Conservation (phyloP, 2,113 vertebrate genomes). For the Plotosus lineatus region DNA sequence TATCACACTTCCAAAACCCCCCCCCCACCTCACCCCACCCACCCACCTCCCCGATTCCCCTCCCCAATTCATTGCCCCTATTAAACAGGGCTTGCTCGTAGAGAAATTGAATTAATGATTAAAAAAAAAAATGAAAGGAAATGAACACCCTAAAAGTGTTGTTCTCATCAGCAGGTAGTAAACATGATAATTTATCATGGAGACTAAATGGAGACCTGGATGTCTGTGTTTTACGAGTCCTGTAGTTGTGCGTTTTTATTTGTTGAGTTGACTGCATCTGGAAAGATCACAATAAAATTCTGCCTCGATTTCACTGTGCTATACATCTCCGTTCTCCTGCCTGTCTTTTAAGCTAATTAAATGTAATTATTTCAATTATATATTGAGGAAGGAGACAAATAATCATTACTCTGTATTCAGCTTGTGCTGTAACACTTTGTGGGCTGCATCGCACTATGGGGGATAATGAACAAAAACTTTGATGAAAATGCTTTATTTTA, state of each 20-base stretch:
- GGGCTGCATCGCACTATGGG: constrained; percentile 21
- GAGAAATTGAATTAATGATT: constrained; percentile 32
- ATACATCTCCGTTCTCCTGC: constrained; percentile 34
- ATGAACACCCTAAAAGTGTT: constrained; percentile 14
- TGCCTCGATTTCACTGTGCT: background rate
- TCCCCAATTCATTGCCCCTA: constrained; percentile 21
- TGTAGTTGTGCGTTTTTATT: constrained; percentile 36
- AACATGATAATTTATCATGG: constrained; percentile 38
- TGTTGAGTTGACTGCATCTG: constrained; percentile 25
- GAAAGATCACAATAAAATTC: constrained; percentile 34
- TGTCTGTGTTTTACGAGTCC: constrained; percentile 47
- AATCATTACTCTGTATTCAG: constrained; percentile 47
- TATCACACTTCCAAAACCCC: background rate
- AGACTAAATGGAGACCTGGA: constrained; percentile 44
- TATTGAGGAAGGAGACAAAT: constrained; percentile 49
- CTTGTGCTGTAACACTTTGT: constrained; percentile 31
- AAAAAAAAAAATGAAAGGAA: constrained; percentile 9
- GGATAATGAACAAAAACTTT: constrained; percentile 39
- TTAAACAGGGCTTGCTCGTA: constrained; percentile 20
- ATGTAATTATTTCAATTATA: constrained; percentile 53
- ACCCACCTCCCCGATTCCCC: too few relatives aligned
- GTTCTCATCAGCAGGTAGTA: constrained; percentile 35
- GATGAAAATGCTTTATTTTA: background rate
- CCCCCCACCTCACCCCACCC: background rate
- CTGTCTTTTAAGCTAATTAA: constrained; percentile 49